Percentiles rank a stretch among this genome's conserved stretches.
These are phyloP conservation scores for Neolamprologus variostigma DNA, from an alignment of 2,113 vertebrate genomes.

Conservation along the genomic window DNA sequence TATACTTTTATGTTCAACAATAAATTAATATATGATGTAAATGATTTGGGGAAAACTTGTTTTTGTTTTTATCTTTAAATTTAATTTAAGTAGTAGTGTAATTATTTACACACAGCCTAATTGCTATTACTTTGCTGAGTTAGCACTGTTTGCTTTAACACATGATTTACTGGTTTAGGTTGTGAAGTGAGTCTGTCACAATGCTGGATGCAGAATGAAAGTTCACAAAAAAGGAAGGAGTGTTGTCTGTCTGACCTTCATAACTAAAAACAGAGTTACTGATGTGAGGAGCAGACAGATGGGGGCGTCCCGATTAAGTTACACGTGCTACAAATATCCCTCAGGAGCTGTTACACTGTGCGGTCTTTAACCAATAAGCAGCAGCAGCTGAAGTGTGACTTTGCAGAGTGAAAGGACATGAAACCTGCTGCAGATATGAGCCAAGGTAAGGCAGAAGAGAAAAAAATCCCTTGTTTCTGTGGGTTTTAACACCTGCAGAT, in stretches of 20 bases:
- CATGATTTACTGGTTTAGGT: neutral
- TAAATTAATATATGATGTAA: neutral
- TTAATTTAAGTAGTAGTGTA: neutral
- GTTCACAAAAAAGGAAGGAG: neutral
- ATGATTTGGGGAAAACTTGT: neutral
- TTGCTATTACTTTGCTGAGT: neutral
- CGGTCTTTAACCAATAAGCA: neutral
- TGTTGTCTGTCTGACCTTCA: neutral
- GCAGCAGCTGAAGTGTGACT: neutral
- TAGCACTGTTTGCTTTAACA: neutral
- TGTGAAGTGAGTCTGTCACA: neutral
- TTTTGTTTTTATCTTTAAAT: neutral
- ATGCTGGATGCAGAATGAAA: neutral
- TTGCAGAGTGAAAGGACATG: neutral
- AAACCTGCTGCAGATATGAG: constrained; percentile 33
- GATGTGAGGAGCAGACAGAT: neutral
- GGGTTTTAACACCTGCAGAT: neutral
- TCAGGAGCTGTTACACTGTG: neutral
- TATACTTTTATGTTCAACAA: neutral
- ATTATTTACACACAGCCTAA: neutral
- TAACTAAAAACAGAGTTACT: constrained; percentile 23
- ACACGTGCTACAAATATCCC: constrained; percentile 44
- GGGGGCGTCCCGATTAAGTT: constrained; percentile 16
- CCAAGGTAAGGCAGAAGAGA: constrained; percentile 8
- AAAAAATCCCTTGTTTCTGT: neutral